Conservation (phyloP, 2,888 invertebrate genomes). For the Melanotus villosus region DNA sequence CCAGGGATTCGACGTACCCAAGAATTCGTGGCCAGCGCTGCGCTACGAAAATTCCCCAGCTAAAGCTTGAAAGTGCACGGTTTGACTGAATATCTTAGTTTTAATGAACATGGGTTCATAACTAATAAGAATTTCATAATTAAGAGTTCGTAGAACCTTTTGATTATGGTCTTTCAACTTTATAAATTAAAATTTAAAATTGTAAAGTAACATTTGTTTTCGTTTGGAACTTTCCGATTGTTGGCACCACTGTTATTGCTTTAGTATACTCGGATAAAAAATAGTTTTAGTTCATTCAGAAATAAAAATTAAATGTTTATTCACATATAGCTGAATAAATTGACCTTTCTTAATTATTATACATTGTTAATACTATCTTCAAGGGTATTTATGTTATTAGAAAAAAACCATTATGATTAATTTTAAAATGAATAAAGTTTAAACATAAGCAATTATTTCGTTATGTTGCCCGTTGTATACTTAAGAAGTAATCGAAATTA, state of each 20-base stretch:
- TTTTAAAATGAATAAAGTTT: not conserved
- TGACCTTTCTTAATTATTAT: not conserved
- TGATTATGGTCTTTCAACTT: not conserved
- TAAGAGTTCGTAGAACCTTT: not conserved
- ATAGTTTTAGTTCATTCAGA: slow-evolving; percentile 3
- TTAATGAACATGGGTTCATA: not conserved
- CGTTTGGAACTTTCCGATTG: not conserved
- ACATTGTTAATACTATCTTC: not conserved
- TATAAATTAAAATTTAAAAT: not conserved
- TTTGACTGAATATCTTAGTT: not conserved
- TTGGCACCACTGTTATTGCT: slow-evolving; percentile 7
- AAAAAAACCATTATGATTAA: not conserved
- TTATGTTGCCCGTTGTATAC: too few species aligned
- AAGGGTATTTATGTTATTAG: not conserved
- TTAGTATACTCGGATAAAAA: not conserved
- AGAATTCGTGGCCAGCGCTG: slow-evolving; percentile 26
- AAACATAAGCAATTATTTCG: not conserved
- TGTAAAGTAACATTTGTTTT: not conserved
- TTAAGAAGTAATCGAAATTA: too few species aligned
- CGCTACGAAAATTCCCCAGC: slow-evolving; percentile 32
- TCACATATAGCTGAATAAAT: not conserved
- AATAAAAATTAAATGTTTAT: slow-evolving; percentile 11
- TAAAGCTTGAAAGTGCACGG: not conserved
- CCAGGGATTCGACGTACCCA: slow-evolving; percentile 25
- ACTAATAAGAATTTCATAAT: not conserved